A percentile compares a stretch with the other conserved stretches of the same genome.
Evolutionary conservation across 2,113 vertebrate genomes (phyloP).

Genomic region (Tauraco erythrolophus): DNA sequence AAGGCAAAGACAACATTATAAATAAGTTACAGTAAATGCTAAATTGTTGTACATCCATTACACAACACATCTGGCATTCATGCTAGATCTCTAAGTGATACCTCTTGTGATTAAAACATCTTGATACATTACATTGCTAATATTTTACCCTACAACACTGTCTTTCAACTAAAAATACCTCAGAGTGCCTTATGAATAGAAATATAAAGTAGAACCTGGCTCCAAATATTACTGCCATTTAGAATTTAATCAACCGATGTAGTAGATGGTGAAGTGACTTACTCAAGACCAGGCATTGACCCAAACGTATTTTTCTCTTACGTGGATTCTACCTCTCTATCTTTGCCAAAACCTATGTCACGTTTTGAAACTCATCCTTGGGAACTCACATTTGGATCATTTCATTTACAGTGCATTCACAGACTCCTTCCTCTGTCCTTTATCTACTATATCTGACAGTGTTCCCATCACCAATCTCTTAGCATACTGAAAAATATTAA

Average conservation of each 20-base stretch:
- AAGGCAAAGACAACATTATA: background rate
- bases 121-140: background rate
- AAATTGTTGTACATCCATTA: background rate
- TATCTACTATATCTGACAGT: background rate
- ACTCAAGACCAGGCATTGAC: background rate
- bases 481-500: background rate
- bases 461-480: background rate
- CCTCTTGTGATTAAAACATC: background rate
- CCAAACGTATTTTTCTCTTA: background rate
- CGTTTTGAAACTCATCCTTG: background rate
- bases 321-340: rapidly evolving
- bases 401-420: background rate
- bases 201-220: background rate
- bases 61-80: background rate
- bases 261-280: background rate
- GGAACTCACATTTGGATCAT: background rate
- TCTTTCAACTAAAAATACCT: background rate
- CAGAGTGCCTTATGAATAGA: background rate
- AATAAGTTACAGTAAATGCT: background rate
- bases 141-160: background rate
- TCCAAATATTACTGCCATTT: background rate
- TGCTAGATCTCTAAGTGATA: background rate
- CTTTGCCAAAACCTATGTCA: background rate
- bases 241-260: background rate
- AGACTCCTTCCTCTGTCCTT: background rate